Base-by-base conservation (phyloP, 2,888 invertebrate species). In the Amaurobius ferox region DNA sequence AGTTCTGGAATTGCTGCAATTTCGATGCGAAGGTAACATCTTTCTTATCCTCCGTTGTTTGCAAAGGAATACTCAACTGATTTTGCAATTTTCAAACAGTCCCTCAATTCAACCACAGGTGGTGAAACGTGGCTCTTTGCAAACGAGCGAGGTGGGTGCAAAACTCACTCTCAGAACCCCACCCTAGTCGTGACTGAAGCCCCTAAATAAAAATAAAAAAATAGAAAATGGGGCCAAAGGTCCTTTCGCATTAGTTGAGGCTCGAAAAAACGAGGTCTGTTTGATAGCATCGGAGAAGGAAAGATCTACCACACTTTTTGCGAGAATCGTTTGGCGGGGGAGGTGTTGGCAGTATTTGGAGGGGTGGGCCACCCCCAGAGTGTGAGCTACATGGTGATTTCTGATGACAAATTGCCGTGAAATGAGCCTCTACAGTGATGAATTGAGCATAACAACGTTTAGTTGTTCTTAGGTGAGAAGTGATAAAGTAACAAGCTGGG, bases 81-180 rank as follows among this genome's bases (percentile, higher is more conserved):
- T n/a, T n/a, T 35, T n/a, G 35, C 55, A 48, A 72, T 72, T 32
- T 79, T 72, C 48, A 67, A 32, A 61, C 39, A 70, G n/a, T 19
- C 67, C 80, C 80, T 16, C 29, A 29, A 55, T 11, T 9, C 19
- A n/a, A 5, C 9, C 29, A 9, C 19, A 48, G 39, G 83, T 77
- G 83, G 66, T 77, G 83, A 83, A 83, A 83, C 66, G 55, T 32
- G 71, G 39, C 26, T 28, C 19, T 40, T 28, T 30, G 77, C 30
- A 83, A 83, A 83, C 67, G 83, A 83, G 70, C 66, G 70, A 72
- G 83, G 83, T 77, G 83, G 83, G 77, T 77, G 83, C 64, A 55
- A 77, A 35, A 71, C 67, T 76, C 80, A 74, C 80, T 71, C 79
- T 71, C 61, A 11, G 55, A 64, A 71, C 83, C 83, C 77, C 77